Evolutionary conservation across 2,888 invertebrate species (phyloP).

Genomic region (Bursaphelenchus okinawaensis): DNA sequence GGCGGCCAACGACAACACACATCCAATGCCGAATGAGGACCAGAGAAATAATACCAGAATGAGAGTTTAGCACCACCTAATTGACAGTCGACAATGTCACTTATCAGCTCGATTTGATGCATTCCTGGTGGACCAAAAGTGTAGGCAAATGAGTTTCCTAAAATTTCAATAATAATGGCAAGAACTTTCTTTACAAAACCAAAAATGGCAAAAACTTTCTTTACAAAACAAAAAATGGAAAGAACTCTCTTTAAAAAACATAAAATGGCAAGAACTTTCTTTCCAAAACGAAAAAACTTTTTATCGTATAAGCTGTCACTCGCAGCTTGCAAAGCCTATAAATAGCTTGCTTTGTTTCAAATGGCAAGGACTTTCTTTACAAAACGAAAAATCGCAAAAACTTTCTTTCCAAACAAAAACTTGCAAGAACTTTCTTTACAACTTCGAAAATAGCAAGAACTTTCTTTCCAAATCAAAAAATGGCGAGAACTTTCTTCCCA

Average conservation of each 20-base stretch:
- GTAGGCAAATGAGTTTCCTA: conserved; percentile 10
- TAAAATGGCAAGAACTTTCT: no score
- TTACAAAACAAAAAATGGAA: no score
- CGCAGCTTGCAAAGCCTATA: no score
- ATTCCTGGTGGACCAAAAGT: conserved; percentile 9
- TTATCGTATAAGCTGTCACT: no score
- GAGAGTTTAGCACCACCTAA: conserved; percentile 43
- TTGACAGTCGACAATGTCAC: conserved; percentile 46
- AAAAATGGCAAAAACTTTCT: neutral
- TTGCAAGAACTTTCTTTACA: neutral
- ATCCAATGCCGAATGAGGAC: conserved; percentile 36
- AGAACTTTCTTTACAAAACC: neutral
- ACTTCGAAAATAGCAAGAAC: no score
- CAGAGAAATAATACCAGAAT: conserved; percentile 55
- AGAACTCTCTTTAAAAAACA: no score
- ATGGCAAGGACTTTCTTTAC: neutral
- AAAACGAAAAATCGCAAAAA: no score
- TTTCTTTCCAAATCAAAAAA: no score
- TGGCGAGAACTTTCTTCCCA: no score
- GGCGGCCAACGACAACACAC: conserved; percentile 50
- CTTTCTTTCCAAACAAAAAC: neutral
- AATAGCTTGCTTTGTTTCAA: no score
- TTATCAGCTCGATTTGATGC: conserved; percentile 20
- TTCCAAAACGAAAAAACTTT: no score
- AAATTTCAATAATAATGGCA: neutral